A percentile compares a stretch with the other conserved stretches of the same genome.
Evolutionary conservation across 1,140 invertebrate species (phyloP).

Genomic region (Drosophila nigromelanica): DNA sequence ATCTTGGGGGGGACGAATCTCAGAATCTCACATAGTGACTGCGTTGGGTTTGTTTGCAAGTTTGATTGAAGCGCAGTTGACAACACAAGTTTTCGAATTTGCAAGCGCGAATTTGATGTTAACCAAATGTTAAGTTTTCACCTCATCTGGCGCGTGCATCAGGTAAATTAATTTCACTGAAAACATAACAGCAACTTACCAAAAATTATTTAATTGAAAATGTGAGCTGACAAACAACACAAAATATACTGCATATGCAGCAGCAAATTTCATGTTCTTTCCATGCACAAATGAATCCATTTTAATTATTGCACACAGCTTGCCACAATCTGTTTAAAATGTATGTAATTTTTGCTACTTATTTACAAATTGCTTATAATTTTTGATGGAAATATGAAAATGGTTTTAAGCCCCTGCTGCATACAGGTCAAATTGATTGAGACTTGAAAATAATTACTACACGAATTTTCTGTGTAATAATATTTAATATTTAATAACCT

Average conservation of each 20-base stretch:
- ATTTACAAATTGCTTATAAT: constrained; percentile 49
- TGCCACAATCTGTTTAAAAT: not conserved
- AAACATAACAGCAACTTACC: constrained; percentile 27
- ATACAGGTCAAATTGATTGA: constrained; percentile 45
- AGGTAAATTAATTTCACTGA: constrained; percentile 42
- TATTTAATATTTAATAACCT: too few relatives aligned
- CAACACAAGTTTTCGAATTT: constrained; percentile 32
- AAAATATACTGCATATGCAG: constrained; percentile 25
- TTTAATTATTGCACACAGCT: constrained; percentile 20
- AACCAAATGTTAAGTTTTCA: constrained; percentile 21
- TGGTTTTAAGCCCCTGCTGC: constrained; percentile 35
- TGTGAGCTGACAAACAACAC: constrained; percentile 27
- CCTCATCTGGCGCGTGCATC: not conserved
- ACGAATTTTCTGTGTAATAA: too few relatives aligned
- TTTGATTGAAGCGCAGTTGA: constrained; percentile 63
- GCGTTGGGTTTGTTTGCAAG: constrained; percentile 53
- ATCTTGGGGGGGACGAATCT: too few relatives aligned
- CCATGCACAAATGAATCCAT: constrained; percentile 37
- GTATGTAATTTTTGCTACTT: constrained; percentile 13
- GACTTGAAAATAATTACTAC: constrained; percentile 24
- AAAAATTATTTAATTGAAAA: constrained; percentile 49
- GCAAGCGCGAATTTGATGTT: not conserved
- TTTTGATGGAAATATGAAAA: constrained; percentile 42
- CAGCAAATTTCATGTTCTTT: constrained; percentile 19
- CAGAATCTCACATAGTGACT: constrained; percentile 22